Evolutionary conservation across 2,797 vertebrate species (phyloP).

Genomic region (Chloroceryle inda): DNA sequence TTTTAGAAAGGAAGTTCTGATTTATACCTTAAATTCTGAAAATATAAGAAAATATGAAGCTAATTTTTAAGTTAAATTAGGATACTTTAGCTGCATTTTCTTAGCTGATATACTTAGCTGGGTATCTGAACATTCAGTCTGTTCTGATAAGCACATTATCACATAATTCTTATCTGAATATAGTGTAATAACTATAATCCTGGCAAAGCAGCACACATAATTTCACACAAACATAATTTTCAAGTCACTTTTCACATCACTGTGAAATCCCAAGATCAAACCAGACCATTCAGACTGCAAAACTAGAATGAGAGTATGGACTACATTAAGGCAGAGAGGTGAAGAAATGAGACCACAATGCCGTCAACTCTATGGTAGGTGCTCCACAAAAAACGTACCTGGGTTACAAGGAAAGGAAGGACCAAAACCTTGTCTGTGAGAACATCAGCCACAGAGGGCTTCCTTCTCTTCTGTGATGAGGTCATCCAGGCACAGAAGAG

Average conservation of each 20-base stretch:
- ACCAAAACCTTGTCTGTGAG: background rate
- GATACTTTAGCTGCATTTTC: background rate
- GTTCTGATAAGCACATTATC: background rate
- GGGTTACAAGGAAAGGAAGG: background rate
- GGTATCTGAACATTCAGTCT: background rate
- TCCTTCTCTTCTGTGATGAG: background rate
- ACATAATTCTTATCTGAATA: background rate
- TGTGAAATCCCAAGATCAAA: background rate
- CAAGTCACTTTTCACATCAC: background rate
- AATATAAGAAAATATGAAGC: background rate
- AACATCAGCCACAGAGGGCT: background rate
- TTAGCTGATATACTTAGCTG: background rate
- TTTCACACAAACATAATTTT: background rate
- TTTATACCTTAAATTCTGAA: background rate
- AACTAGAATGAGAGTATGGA: background rate
- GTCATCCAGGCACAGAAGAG: background rate
- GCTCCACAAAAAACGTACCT: accelerated
- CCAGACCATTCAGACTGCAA: background rate
- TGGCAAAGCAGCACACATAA: background rate
- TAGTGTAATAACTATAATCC: background rate
- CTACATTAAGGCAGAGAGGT: background rate
- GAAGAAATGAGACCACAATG: background rate
- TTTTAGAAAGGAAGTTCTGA: background rate
- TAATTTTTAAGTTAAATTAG: background rate
- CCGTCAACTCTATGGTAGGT: background rate